Evolutionary conservation across 2,797 vertebrate genomes (phyloP).

Genomic region (Zenarchopterus dispar): DNA sequence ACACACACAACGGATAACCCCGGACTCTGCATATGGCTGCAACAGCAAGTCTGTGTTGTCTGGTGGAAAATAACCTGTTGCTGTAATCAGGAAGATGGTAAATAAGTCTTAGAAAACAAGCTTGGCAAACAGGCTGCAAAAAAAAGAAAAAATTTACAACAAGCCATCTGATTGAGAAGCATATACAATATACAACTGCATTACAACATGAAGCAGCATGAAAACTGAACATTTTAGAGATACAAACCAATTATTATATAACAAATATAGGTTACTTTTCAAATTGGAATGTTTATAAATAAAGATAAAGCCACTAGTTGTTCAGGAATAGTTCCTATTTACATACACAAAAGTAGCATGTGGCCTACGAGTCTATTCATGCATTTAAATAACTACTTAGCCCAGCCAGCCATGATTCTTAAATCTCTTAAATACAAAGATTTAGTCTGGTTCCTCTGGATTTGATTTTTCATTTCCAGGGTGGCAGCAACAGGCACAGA

Average conservation of each 20-base stretch:
- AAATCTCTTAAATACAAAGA: too few relatives aligned
- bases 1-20: conserved; percentile 13
- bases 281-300: too few relatives aligned
- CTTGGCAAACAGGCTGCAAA: conserved; percentile 54
- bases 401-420: too few relatives aligned
- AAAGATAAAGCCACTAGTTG: too few relatives aligned
- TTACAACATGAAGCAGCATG: background rate
- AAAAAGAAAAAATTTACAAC: conserved; percentile 21
- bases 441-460: too few relatives aligned
- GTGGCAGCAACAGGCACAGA: too few relatives aligned
- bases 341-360: background rate
- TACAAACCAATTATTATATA: background rate
- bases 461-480: too few relatives aligned
- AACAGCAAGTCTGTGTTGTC: conserved; percentile 9
- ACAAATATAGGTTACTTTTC: too few relatives aligned
- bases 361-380: conserved; percentile 8
- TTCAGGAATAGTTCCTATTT: background rate
- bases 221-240: background rate
- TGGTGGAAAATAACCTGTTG: conserved; percentile 41
- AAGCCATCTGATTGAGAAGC: conserved; percentile 24
- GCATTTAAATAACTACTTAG: conserved; percentile 19
- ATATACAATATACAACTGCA: conserved; percentile 18
- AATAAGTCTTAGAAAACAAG: conserved; percentile 62
- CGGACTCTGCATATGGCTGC: conserved; percentile 11
- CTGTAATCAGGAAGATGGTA: conserved; percentile 38